Conservation (phyloP, 1,140 invertebrate species). For the Polypedilum pembai region DNA sequence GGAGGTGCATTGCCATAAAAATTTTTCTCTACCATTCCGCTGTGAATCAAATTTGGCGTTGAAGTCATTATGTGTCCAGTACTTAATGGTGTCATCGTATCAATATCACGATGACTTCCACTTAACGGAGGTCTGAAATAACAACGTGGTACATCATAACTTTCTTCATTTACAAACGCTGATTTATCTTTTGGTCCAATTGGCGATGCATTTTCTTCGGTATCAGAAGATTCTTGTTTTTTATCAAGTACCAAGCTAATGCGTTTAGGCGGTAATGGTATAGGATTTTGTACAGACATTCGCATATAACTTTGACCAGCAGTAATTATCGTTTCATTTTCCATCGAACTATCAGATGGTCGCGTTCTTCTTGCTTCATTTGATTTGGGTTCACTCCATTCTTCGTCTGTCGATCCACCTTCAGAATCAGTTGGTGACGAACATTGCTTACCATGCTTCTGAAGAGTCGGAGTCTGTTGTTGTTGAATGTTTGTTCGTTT, state of each 20-base stretch:
- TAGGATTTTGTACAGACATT: constrained; percentile 44
- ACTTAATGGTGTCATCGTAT: constrained; percentile 36
- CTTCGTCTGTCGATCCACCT: constrained; percentile 53
- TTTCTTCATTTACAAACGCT: constrained; percentile 50
- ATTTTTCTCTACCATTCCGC: constrained; percentile 44
- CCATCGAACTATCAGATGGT: constrained; percentile 49
- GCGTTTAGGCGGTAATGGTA: constrained; percentile 71
- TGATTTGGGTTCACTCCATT: constrained; percentile 41
- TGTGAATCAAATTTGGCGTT: constrained; percentile 39
- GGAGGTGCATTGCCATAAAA: constrained; percentile 67
- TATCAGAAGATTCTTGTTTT: constrained; percentile 44
- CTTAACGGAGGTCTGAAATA: constrained; percentile 48
- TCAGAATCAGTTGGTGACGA: constrained; percentile 52
- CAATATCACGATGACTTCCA: constrained; percentile 38
- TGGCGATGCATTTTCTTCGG: constrained; percentile 42
- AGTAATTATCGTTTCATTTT: constrained; percentile 51
- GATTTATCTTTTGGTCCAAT: constrained; percentile 38
- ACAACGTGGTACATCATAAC: constrained; percentile 64
- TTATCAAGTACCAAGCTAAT: constrained; percentile 44
- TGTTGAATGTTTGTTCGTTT: constrained; percentile 40
- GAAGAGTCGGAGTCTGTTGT: constrained; percentile 21
- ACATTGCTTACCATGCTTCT: constrained; percentile 33
- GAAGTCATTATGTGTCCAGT: constrained; percentile 38
- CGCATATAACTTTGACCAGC: constrained; percentile 51
- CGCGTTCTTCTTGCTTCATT: constrained; percentile 41